Conservation (phyloP, 2,888 invertebrate genomes). For the Nebria brevicollis region DNA sequence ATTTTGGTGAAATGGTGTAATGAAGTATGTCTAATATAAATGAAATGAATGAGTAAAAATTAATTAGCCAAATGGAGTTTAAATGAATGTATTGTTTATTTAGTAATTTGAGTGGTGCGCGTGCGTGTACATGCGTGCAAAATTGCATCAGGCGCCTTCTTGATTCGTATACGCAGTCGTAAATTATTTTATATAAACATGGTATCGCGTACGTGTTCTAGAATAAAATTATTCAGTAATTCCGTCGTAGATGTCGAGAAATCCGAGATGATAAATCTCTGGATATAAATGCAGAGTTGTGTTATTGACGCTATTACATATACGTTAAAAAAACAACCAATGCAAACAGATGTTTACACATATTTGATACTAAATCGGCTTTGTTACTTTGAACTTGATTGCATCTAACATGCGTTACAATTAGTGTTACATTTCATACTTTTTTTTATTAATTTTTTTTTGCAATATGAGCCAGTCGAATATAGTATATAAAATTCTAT, state of each 20-base stretch:
- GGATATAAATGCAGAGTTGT: not conserved
- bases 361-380: no score
- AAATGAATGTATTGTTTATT: constrained; percentile 14
- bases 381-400: no score
- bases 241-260: not conserved
- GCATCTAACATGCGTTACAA: no score
- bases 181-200: constrained; percentile 23
- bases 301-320: not conserved
- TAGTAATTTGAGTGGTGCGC: constrained; percentile 7
- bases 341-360: no score
- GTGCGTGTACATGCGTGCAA: constrained; percentile 15
- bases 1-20: not conserved
- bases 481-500: no score
- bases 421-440: no score
- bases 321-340: no score
- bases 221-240: not conserved
- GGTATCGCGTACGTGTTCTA: not conserved
- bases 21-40: not conserved
- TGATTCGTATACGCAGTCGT: constrained; percentile 10
- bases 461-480: no score
- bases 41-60: not conserved
- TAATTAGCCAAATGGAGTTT: not conserved
- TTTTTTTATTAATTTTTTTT: no score
- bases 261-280: not conserved
- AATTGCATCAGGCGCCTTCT: constrained; percentile 20